Percentiles rank a stretch among this genome's conserved stretches.
Conservation (phyloP, 2,797 vertebrate genomes). For the Lindbergichthys nudifrons region DNA sequence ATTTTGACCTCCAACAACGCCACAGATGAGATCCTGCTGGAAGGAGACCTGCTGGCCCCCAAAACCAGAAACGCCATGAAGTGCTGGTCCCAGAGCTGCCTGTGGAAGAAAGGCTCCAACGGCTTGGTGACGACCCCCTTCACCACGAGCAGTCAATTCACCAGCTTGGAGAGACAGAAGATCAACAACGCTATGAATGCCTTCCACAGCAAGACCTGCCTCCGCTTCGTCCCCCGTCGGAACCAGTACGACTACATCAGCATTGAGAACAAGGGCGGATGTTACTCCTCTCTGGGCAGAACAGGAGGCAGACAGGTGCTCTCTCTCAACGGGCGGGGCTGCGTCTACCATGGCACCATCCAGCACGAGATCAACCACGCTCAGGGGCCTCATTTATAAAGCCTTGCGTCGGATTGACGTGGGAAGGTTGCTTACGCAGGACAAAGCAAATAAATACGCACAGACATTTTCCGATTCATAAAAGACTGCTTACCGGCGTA, state of each 20-base stretch:
- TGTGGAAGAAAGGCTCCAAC: slow-evolving; percentile 48
- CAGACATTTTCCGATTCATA: too few species aligned
- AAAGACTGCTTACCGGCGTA: too few species aligned
- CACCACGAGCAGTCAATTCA: slow-evolving; percentile 33
- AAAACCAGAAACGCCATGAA: slow-evolving; percentile 54
- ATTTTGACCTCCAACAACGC: slow-evolving; percentile 61
- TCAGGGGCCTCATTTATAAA: slow-evolving; percentile 51
- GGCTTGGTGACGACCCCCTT: slow-evolving; percentile 51
- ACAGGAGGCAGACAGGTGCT: slow-evolving; percentile 77
- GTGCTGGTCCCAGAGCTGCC: slow-evolving; percentile 43
- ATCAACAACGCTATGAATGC: slow-evolving; percentile 28
- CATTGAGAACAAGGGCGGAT: slow-evolving; percentile 43
- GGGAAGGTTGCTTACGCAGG: too few species aligned
- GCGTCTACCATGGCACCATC: slow-evolving; percentile 74
- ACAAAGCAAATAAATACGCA: too few species aligned
- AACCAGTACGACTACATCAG: slow-evolving; percentile 45
- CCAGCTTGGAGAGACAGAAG: slow-evolving; percentile 2
- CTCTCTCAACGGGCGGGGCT: slow-evolving; percentile 78
- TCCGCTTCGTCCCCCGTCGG: slow-evolving; percentile 52
- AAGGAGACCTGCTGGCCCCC: slow-evolving; percentile 57
- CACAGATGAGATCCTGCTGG: slow-evolving; percentile 45
- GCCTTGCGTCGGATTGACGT: too few species aligned
- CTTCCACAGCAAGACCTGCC: slow-evolving; percentile 48
- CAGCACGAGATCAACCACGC: slow-evolving; percentile 80
- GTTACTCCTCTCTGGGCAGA: slow-evolving; percentile 81